Base-by-base conservation (phyloP, 1,140 invertebrate genomes). In the Hestina assimilis region DNA sequence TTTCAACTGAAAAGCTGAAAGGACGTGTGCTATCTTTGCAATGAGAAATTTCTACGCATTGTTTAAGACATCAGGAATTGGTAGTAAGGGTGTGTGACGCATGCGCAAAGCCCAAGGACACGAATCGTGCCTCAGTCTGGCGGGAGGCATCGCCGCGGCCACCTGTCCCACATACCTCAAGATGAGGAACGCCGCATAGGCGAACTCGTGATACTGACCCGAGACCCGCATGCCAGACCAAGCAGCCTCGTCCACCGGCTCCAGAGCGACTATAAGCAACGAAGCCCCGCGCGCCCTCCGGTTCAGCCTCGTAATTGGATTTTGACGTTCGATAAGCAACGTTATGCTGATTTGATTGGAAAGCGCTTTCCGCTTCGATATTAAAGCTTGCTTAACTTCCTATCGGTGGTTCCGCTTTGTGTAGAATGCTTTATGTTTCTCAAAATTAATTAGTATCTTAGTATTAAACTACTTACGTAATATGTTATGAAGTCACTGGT, bases 221-320 rank as follows among this genome's bases (percentile, higher is more conserved):
- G 67, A 60, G 64, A 61, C 52, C 70, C 73, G 74, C 72, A 84
- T 77, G 79, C 75, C 72, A 67, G 76, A 68, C 66, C 75, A 71
- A 69, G 64, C 70, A 62, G 42, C 69, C 14, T 58, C 66, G 62
- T 63, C 59, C 43, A 51, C 71, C 57, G 66, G 71, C 72, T 75
- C 72, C 75, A 74, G 76, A 76, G 76, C 81, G 66, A 86, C 81
- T 70, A 66, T 80, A 69, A 74, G 73, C 75, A 75, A 78, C 62
- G 79, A 87, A 78, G 75, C 78, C 75, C 84, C 83, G 66, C 75
- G 84, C 63, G 78, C 79, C 67, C 81, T 88, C 63, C 84, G 84
- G 69, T 88, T 88, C 80, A 88, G 81, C 60, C 83, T 88, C 68
- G 84, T 88, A 88, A 88, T 86, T 88, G 78, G 84, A 84, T 87